These are phyloP conservation scores for Heliothis peltigera DNA, from an alignment of 2,888 invertebrate species.

Conservation along the genomic window DNA sequence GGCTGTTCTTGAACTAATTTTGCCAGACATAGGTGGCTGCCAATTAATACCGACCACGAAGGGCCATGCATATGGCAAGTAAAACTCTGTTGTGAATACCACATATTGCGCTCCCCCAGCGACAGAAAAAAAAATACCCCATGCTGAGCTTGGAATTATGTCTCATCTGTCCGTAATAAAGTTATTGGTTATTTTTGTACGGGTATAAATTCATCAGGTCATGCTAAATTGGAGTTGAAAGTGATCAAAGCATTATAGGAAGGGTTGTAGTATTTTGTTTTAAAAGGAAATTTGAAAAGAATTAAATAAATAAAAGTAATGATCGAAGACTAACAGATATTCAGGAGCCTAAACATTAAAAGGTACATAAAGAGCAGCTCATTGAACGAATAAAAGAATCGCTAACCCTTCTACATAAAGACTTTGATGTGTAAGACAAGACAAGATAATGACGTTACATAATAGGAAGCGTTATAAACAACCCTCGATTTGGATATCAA, in stretches of 20 bases:
- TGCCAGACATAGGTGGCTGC: constrained; percentile 25
- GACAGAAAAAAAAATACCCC: constrained; percentile 61
- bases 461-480: constrained; percentile 15
- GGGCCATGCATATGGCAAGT: constrained; percentile 18
- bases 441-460: constrained; percentile 22
- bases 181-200: constrained; percentile 19
- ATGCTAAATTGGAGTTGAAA: background rate
- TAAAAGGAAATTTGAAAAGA: background rate
- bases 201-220: background rate
- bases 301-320: constrained; percentile 8
- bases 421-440: constrained; percentile 11
- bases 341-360: background rate
- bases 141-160: constrained; percentile 54
- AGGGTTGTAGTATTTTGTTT: too few relatives aligned
- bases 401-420: constrained; percentile 7
- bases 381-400: constrained; percentile 33
- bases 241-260: background rate
- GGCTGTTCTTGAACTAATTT: constrained; percentile 46
- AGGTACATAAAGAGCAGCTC: background rate
- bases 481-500: constrained; percentile 15
- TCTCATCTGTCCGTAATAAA: constrained; percentile 37
- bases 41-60: constrained; percentile 24
- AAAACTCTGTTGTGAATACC: constrained; percentile 29
- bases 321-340: background rate
- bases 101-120: constrained; percentile 30